phyloP scores from a whole-genome alignment of 1,140 invertebrate genomes.

The Aphelenchoides fujianensis region DNA sequence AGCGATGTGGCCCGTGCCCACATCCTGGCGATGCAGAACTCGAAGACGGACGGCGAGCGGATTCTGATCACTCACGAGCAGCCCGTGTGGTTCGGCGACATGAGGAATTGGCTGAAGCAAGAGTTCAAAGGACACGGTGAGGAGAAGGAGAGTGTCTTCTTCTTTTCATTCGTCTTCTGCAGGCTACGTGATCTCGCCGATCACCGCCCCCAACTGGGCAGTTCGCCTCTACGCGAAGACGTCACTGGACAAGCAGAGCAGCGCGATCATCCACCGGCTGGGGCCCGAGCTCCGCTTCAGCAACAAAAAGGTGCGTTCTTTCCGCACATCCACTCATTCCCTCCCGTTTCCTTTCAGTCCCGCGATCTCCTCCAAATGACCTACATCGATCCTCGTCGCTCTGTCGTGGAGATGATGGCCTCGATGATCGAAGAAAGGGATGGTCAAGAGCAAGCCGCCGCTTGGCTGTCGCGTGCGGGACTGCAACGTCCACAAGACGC shows the following conservation, averaged over 20 bases:
- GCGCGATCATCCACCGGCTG: slow-evolving; percentile 32
- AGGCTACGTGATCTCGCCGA: slow-evolving; percentile 34
- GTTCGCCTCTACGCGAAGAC: slow-evolving; percentile 38
- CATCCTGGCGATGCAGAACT: slow-evolving; percentile 65
- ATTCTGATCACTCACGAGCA: slow-evolving; percentile 61
- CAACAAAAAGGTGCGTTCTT: slow-evolving; percentile 30
- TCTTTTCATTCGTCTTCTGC: neutral
- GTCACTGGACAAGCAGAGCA: slow-evolving; percentile 22
- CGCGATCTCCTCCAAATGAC: slow-evolving; percentile 38
- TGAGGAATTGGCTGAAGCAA: slow-evolving; percentile 61
- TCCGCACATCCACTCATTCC: neutral
- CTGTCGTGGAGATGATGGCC: slow-evolving; percentile 42
- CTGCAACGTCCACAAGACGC: neutral
- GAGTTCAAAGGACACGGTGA: slow-evolving; percentile 43
- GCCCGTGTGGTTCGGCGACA: slow-evolving; percentile 64
- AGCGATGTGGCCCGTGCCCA: slow-evolving; percentile 68
- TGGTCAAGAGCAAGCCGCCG: slow-evolving; percentile 24
- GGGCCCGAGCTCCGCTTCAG: slow-evolving; percentile 34
- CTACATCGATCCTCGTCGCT: slow-evolving; percentile 38
- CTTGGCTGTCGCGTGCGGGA: neutral
- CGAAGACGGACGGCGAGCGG: slow-evolving; percentile 65
- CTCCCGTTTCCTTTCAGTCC: slow-evolving; percentile 32
- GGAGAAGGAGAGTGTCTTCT: neutral
- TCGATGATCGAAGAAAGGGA: slow-evolving; percentile 39
- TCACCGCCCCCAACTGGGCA: slow-evolving; percentile 31